Evolutionary conservation across 2,888 invertebrate genomes (phyloP), one percentile per base, ranked within the genome.

Genomic region (Pyrrhosoma nymphula): DNA sequence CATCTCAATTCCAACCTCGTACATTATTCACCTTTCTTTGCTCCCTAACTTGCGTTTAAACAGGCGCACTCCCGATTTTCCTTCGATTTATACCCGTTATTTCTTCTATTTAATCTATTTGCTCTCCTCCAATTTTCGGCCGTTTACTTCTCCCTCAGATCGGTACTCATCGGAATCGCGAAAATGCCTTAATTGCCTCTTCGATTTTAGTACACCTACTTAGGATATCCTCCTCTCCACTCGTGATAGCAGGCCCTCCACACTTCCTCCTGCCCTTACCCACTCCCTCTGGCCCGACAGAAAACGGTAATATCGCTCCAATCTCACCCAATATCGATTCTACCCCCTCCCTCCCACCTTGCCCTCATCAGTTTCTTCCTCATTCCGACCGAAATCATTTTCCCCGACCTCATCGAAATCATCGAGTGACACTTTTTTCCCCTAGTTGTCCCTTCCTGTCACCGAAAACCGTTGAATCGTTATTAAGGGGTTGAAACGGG

Each of bases 111-210:
- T 69, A 69, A 69, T n/a, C 30, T 14, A n/a, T 35, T 82, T 18
- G 82, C 30, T 16, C n/a, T n/a, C 10, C 30, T 82, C 16, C 30
- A 35, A 82, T 35, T 35, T 35, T 18, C 82, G 26, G 4, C 14
- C 82, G 35, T n/a, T 82, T 16, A 82, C 14, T 16, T 82, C 82
- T 18, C 82, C 26, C 82, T 69, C 35, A 35, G 35, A 82, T n/a
- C 26, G 69, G 69, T 18, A 82, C 82, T 82, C 82, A 82, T 35
- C 82, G 82, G 30, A 35, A 82, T 82, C 82, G 35, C 82, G 82
- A 82, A 82, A 82, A 82, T 82, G 35, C 30, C 82, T 82, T 82
- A 35, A 82, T 82, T 82, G 30, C 82, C 82, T 82, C 82, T 82
- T 35, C 82, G 16, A 26, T 35, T 82, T 35, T 35, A 16, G 82